Base-by-base conservation (phyloP, 1,140 invertebrate genomes). In the Cyrtorhinus lividipennis region DNA sequence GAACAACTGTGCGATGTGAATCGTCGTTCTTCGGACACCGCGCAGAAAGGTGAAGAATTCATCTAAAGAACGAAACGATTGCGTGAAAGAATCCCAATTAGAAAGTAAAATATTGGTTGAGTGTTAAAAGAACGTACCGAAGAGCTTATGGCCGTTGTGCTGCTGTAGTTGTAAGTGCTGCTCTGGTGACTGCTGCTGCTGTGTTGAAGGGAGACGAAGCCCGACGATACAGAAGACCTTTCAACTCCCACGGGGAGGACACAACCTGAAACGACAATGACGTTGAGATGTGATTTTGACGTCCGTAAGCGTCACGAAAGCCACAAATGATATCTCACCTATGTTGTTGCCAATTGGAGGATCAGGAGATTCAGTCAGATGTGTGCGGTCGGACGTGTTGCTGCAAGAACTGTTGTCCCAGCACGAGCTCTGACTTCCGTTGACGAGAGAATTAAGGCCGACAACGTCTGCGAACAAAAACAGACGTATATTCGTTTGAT, bases 181-280 rank as follows among this genome's bases (percentile, higher is more conserved):
- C 44, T 61, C 22, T 62, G 61, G 46, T 56, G 63, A 56, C 45
- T 57, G 61, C 61, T 57, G 61, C 61, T 83, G 67, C 79, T 81
- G 67, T 81, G 80, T 66, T 81, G 74, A 66, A 86, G 82, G 1
- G 85, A 87, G 57, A 85, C 80, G 71, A 88, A 87, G 64, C 86
- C 87, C 62, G 82, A 83, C 71, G 81, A 65, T 26, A 62, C 48
- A 2, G 65, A 66, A 5, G 62, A 62, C 30, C 64, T 45, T 58
- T 63, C 64, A n/a, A 61, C 56, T 3, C 48, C 56, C 13, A 53
- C 48, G 10, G 48, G 10, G 20, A 13, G 10, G 10, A 53, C 18
- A 53, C 48, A 53, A 53, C 48, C 48, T 61, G 27, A 25, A 61
- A 15, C 15, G 26, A 24, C 10, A 25, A n/a, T n/a, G n/a, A n/a